These are phyloP conservation scores for Rhopalosiphum maidis DNA, from an alignment of 1,140 invertebrate species.

Conservation along the genomic window DNA sequence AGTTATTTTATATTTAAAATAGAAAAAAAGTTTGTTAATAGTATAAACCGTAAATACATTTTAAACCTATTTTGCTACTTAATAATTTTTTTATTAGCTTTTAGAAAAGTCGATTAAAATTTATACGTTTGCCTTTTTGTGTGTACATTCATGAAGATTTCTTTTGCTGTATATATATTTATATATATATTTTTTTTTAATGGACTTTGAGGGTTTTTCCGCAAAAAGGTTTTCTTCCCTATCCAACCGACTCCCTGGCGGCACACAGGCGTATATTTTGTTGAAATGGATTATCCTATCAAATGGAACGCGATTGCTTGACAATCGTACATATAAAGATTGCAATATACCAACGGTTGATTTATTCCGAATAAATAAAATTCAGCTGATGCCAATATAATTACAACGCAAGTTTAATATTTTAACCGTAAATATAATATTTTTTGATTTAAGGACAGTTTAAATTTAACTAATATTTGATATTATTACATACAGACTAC, in stretches of 20 bases:
- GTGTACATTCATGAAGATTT: slow-evolving; percentile 34
- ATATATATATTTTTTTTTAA: slow-evolving; percentile 12
- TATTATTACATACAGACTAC: background rate
- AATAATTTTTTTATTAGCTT: slow-evolving; percentile 42
- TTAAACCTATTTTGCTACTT: slow-evolving; percentile 33
- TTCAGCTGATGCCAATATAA: background rate
- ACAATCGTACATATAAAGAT: background rate
- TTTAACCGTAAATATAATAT: background rate
- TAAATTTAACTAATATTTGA: background rate
- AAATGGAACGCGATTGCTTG: slow-evolving; percentile 44
- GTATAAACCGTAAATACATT: slow-evolving; percentile 3
- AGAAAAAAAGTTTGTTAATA: background rate
- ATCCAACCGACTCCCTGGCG: slow-evolving; percentile 25
- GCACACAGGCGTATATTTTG: slow-evolving; percentile 22
- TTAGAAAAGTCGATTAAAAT: slow-evolving; percentile 38
- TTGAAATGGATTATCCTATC: slow-evolving; percentile 49
- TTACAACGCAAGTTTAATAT: background rate
- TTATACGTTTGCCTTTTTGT: slow-evolving; percentile 28
- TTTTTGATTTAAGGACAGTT: background rate
- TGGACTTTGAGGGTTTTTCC: slow-evolving; percentile 37
- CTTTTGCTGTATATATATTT: background rate
- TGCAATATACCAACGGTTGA: slow-evolving; percentile 23
- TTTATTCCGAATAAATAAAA: slow-evolving; percentile 31
- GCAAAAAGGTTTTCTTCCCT: slow-evolving; percentile 10
- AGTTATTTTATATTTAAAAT: background rate